Conservation (phyloP, 2,888 invertebrate species). For the Parapristionchus giblindavisi region DNA sequence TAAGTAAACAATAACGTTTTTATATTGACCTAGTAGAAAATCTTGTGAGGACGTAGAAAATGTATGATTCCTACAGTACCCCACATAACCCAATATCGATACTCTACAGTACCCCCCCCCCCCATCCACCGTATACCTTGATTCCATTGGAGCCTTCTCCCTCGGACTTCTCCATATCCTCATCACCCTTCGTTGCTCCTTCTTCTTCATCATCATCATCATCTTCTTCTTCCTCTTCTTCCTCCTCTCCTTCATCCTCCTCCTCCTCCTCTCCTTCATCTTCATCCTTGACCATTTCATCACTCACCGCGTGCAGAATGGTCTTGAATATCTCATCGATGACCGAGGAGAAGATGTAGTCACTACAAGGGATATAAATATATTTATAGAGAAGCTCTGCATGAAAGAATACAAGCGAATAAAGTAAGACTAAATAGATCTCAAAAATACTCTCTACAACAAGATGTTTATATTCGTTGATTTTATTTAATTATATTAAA, state of each 20-base stretch:
- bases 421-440: slow-evolving; percentile 20
- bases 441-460: too few species aligned
- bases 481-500: too few species aligned
- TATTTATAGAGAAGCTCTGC: too few species aligned
- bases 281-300: slow-evolving; percentile 49
- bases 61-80: too few species aligned
- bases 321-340: slow-evolving; percentile 63
- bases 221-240: slow-evolving; percentile 39
- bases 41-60: too few species aligned
- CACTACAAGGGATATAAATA: slow-evolving; percentile 50
- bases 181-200: slow-evolving; percentile 37
- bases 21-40: too few species aligned
- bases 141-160: slow-evolving; percentile 42
- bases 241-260: slow-evolving; percentile 43
- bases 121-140: slow-evolving; percentile 34
- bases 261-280: slow-evolving; percentile 45
- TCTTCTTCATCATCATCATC: slow-evolving; percentile 50
- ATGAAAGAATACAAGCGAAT: neutral
- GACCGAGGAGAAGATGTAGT: slow-evolving; percentile 60
- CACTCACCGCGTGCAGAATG: slow-evolving; percentile 57
- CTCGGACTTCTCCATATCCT: neutral
- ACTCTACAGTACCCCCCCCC: neutral
- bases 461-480: too few species aligned
- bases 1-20: too few species aligned
- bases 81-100: too few species aligned